Base-by-base conservation (phyloP, 2,797 vertebrate species). In the Lagocephalus sceleratus region DNA sequence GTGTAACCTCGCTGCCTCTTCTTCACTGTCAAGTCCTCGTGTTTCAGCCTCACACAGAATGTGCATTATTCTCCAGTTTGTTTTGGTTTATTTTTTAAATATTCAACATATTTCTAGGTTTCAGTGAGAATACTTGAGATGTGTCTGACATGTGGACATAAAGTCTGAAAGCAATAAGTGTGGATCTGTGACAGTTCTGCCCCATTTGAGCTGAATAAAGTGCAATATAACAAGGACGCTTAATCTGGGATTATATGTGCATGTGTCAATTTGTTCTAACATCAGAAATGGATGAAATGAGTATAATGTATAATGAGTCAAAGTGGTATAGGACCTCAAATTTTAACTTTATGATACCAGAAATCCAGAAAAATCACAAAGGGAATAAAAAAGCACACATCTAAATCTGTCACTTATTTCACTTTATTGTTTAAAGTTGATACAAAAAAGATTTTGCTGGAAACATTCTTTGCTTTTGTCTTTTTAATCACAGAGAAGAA, bases 401-500 rank as follows among this genome's bases (percentile, higher is more conserved):
- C 1, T 12, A 68, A 60, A 25, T 16, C 44, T 66, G 54, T 73
- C 78, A 75, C 75, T 88, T 86, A 35, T 76, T 82, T 78, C 72
- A 83, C 79, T 91, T 91, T 91, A 91, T 91, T 90, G 82, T 90
- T 91, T 86, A 89, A 91, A 90, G 81, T 87, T 68, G 66, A 86
- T 91, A 91, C 86, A 91, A 92, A 91, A 91, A 91, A 81, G 82
- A 72, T 78, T 78, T 81, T 79, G 81, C 82, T 87, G 76, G 73
- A 87, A 90, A 90, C 84, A 87, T 88, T 87, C 76, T 71, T 84
- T 80, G 81, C 72, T 79, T 86, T 84, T 23, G 76, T 16, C 76
- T 71, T 82, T 83, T 70, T 70, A 49, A 22, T 49, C 68, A 68
- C 51, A 42, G 35, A 63, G 49, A 12, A 23, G 51, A 41, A 51